These are phyloP conservation scores for Tortrix viridana DNA, from an alignment of 2,888 invertebrate species.

Conservation along the genomic window DNA sequence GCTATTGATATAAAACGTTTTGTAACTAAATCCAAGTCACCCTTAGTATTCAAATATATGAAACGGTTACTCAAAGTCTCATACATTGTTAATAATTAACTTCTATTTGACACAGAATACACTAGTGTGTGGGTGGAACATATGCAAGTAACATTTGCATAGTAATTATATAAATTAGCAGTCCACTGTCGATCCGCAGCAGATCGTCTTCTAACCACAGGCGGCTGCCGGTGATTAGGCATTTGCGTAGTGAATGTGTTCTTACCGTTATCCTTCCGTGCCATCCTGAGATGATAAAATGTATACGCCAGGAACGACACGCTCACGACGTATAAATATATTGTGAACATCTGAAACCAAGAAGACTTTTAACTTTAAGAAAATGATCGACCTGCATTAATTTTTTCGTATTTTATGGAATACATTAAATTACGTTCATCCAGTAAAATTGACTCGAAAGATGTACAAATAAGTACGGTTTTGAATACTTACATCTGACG, in stretches of 20 bases:
- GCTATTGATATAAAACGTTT: too few species aligned
- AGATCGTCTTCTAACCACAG: neutral
- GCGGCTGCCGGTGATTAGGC: neutral
- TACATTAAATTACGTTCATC: too few species aligned
- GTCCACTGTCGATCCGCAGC: neutral
- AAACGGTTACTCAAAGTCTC: too few species aligned
- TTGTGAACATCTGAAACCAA: constrained; percentile 86
- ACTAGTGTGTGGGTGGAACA: neutral
- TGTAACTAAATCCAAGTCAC: too few species aligned
- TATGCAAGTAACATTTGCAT: constrained; percentile 2
- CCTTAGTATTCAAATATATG: too few species aligned
- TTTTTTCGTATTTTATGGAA: too few species aligned
- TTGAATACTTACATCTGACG: constrained; percentile 70
- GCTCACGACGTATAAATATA: constrained; percentile 89
- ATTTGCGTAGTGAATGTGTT: constrained; percentile 13
- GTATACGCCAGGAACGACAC: constrained; percentile 89
- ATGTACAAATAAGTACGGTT: too few species aligned
- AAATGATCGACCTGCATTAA: too few species aligned
- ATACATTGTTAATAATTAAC: neutral
- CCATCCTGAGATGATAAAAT: constrained; percentile 84
- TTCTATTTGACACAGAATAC: constrained; percentile 10
- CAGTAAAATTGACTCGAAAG: too few species aligned
- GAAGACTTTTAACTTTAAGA: constrained; percentile 13
- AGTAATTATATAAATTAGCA: constrained; percentile 16
- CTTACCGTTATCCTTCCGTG: constrained; percentile 69